Percentiles rank a stretch among this genome's conserved stretches.
phyloP scores from a whole-genome alignment of 2,797 vertebrate genomes.

The Dermochelys coriacea region DNA sequence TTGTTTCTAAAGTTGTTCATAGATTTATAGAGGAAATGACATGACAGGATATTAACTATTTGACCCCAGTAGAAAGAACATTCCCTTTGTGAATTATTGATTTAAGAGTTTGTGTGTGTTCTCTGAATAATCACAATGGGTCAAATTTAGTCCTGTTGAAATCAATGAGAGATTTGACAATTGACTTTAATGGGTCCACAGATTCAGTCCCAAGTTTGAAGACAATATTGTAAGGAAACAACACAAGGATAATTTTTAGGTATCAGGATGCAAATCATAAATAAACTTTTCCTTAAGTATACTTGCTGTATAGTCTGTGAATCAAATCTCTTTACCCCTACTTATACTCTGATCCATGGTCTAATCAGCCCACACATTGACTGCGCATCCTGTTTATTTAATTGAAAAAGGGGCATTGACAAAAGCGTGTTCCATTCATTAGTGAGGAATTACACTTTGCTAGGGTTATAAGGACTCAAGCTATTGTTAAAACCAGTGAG shows the following conservation, averaged over 20 bases:
- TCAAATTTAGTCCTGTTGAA: conserved; percentile 65
- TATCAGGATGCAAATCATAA: conserved; percentile 58
- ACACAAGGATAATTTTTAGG: conserved; percentile 77
- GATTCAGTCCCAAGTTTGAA: conserved; percentile 67
- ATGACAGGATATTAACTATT: conserved; percentile 76
- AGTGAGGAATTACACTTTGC: background rate
- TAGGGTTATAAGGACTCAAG: background rate
- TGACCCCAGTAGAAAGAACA: conserved; percentile 76
- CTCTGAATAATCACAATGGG: conserved; percentile 78
- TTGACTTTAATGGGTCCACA: conserved; percentile 45
- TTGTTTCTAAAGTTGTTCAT: conserved; percentile 61
- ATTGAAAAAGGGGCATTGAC: background rate
- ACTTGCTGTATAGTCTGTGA: conserved; percentile 66
- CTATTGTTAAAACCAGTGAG: background rate
- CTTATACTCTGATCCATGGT: conserved; percentile 45
- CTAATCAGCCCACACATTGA: fast-evolving
- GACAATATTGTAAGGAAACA: conserved; percentile 78
- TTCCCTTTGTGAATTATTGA: conserved; percentile 76
- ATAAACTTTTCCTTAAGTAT: conserved; percentile 64
- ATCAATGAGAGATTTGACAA: conserved; percentile 57
- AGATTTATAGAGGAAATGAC: conserved; percentile 79
- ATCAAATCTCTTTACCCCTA: conserved; percentile 60
- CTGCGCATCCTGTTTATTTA: background rate
- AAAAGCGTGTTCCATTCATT: background rate
- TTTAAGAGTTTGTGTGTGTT: conserved; percentile 79